phyloP scores from a whole-genome alignment of 1,140 invertebrate species.

The Dolichoris vasculosae region DNA sequence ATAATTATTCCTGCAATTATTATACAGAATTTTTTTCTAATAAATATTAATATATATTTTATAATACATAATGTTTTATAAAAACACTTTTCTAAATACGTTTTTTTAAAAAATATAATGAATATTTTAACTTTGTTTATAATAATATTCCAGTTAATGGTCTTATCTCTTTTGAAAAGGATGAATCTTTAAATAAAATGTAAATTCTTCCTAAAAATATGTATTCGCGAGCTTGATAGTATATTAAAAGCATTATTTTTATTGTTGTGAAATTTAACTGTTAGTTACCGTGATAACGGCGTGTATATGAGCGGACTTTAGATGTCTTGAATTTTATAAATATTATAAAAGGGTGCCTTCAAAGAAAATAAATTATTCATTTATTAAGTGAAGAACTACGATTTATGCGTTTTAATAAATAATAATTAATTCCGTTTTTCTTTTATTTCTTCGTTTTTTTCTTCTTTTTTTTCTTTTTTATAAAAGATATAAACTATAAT shows the following conservation, averaged over 20 bases:
- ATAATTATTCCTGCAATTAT: conserved; percentile 41
- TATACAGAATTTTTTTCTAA: conserved; percentile 22
- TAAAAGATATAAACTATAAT: background rate
- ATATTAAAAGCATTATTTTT: background rate
- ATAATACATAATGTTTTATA: conserved; percentile 1
- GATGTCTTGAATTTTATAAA: conserved; percentile 45
- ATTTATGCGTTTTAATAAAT: conserved; percentile 13
- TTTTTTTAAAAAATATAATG: background rate
- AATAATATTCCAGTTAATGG: background rate
- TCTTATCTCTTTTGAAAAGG: background rate
- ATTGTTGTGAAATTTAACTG: background rate
- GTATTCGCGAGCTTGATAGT: background rate
- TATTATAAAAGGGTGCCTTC: background rate
- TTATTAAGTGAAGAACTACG: background rate
- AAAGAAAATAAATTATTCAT: conserved; percentile 2
- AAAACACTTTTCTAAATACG: background rate
- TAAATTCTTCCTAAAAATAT: background rate
- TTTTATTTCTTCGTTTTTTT: too few relatives aligned
- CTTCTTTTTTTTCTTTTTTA: background rate
- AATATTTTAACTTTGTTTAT: background rate
- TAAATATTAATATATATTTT: conserved; percentile 33
- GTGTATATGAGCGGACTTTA: background rate
- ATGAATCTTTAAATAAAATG: background rate
- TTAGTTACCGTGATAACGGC: background rate
- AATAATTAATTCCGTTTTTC: background rate